A percentile compares a stretch with the other conserved stretches of the same genome.
Evolutionary conservation across 1,140 invertebrate species (phyloP).

Genomic region (Vollenhovia emeryi): DNA sequence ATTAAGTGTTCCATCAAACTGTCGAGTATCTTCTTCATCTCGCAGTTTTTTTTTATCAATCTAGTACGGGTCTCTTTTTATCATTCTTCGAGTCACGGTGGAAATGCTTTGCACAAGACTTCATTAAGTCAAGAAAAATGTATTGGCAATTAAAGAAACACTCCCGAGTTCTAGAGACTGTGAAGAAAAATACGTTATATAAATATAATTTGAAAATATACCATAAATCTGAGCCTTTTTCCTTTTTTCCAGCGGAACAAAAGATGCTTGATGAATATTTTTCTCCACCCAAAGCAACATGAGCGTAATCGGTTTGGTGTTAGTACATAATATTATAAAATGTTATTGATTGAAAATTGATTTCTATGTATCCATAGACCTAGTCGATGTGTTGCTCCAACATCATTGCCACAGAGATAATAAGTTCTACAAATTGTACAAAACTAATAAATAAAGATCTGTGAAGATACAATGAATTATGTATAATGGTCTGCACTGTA

Average conservation of each 20-base stretch:
- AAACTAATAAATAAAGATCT: constrained; percentile 55
- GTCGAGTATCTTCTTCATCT: not conserved
- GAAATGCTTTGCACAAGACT: not conserved
- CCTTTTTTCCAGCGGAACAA: constrained; percentile 71
- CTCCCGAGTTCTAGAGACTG: not conserved
- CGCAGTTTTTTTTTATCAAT: not conserved
- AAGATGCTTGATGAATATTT: constrained; percentile 60
- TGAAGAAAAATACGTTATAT: not conserved
- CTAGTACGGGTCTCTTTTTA: not conserved
- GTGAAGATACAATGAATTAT: not conserved
- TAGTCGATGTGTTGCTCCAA: not conserved
- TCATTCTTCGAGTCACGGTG: not conserved
- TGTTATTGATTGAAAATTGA: constrained; percentile 46
- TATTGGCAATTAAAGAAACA: not conserved
- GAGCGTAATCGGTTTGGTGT: constrained; percentile 34
- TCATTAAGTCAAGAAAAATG: not conserved
- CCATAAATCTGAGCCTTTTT: constrained; percentile 21
- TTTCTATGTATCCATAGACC: constrained; percentile 21
- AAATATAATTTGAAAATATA: constrained; percentile 2
- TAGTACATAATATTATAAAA: constrained; percentile 41
- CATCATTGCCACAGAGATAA: constrained; percentile 3
- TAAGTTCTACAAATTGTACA: constrained; percentile 45
- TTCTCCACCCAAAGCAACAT: not conserved
- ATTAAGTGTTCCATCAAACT: not conserved
- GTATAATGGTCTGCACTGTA: not conserved